phyloP scores from a whole-genome alignment of 1,140 invertebrate species.

The Drosophila chauvacae region DNA sequence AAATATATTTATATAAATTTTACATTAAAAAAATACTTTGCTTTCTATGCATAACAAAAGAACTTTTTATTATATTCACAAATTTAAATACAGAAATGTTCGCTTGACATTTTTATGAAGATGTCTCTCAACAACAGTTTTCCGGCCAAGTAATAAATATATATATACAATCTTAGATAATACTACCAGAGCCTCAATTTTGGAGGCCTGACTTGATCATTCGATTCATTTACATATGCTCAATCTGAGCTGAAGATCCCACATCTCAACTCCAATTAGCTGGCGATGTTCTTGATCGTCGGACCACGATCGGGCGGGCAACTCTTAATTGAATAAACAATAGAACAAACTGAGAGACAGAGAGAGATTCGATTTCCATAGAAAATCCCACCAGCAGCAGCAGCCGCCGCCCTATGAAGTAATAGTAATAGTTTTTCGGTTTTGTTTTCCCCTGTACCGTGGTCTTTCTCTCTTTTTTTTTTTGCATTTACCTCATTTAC shows the following conservation, averaged over 20 bases:
- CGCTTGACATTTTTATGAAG: constrained; percentile 2
- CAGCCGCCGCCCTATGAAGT: constrained; percentile 28
- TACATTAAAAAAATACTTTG: neutral
- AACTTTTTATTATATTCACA: neutral
- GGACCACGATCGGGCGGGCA: neutral
- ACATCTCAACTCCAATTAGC: constrained; percentile 31
- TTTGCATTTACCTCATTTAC: constrained; percentile 59
- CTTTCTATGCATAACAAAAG: too few relatives aligned
- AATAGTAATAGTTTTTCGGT: constrained; percentile 36
- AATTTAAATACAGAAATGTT: neutral
- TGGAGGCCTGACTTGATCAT: neutral
- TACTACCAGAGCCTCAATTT: neutral
- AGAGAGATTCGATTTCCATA: constrained; percentile 32
- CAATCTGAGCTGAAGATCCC: constrained; percentile 17
- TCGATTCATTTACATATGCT: constrained; percentile 22
- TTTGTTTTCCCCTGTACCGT: constrained; percentile 19
- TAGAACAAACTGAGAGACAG: neutral
- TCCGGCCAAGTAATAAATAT: neutral
- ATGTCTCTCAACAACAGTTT: neutral
- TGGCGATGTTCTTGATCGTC: constrained; percentile 1
- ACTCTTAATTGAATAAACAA: constrained; percentile 40
- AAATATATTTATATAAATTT: too few relatives aligned
- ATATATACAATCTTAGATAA: neutral
- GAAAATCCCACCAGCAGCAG: constrained; percentile 19
- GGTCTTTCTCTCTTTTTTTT: constrained; percentile 38